Evolutionary conservation across 2,113 vertebrate genomes (phyloP).

Genomic region (Alethe diademata): DNA sequence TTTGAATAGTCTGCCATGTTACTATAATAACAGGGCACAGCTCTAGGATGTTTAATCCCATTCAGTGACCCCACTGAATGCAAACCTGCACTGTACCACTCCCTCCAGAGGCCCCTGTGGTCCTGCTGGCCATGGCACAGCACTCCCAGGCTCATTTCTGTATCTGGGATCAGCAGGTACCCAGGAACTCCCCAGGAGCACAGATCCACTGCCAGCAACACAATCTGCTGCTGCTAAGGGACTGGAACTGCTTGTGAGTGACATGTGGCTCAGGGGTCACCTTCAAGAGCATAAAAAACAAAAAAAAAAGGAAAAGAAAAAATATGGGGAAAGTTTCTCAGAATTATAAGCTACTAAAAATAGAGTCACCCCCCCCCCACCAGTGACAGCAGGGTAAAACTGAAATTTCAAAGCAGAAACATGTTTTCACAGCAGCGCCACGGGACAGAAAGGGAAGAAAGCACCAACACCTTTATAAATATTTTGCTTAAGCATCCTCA

Average conservation of each 20-base stretch:
- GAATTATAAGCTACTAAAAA: background rate
- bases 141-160: background rate
- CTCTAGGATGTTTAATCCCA: accelerated
- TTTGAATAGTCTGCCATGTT: no score
- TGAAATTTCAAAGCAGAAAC: background rate
- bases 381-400: background rate
- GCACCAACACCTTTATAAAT: background rate
- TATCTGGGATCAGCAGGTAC: background rate
- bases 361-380: background rate
- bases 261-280: background rate
- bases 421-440: background rate
- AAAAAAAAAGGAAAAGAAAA: background rate
- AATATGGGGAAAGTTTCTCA: background rate
- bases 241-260: background rate
- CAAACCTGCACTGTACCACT: accelerated
- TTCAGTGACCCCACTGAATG: accelerated
- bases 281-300: background rate
- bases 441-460: background rate
- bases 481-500: background rate
- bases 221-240: background rate
- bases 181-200: background rate
- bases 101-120: background rate
- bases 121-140: background rate
- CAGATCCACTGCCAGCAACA: background rate
- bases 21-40: background rate